Evolutionary conservation across 2,797 vertebrate genomes (phyloP), one percentile per base, ranked within the genome.

Genomic region (Nyctibius grandis): DNA sequence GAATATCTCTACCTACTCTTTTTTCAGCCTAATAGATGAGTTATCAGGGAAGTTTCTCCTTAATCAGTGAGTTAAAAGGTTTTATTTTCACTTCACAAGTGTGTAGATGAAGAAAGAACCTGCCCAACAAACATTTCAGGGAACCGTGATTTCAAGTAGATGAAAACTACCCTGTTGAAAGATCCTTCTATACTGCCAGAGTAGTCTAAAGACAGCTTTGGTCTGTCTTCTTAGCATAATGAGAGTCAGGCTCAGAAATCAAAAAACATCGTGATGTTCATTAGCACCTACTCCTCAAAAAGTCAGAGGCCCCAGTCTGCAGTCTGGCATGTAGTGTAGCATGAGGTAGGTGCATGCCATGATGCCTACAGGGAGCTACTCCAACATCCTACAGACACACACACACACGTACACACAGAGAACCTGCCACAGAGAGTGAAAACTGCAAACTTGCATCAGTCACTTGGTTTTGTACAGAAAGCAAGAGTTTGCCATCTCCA

Each of bases 31-130:
- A 48, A 73, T 12, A 75, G 16, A 21, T 25, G 56, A 44, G 5
- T 42, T 68, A 57, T 48, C 9, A 23, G 16, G 22, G 22, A 88
- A 54, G 38, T 78, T 76, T 70, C 23, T 70, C 34, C 34, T 80
- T 70, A 69, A 65, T 5, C 0, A 0, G 4, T 65, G 11, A 47
- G 40, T 83, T 47, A 13, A 34, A 83, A 64, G 54, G 4, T 79
- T 65, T 47, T 67, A 50, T 75, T 95, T 88, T 84, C 34, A 57
- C 23, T 79, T 86, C 40, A 70, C 17, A 88, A 78, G 18, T 20
- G 3, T 15, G 38, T 47, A 80, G 65, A 83, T 61, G 26, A 51
- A 60, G 36, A 72, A 83, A 15, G 18, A 72, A 36, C 33, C 34
- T 61, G 29, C 29, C 53, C 20, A 61, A 48, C 57, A 83, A 65